Evolutionary conservation across 30 jellyfish, hydroid and myxozoan genomes (phyloP), one percentile per base, ranked within the genome.

Genomic region (Pseudorhiza aurosa): DNA sequence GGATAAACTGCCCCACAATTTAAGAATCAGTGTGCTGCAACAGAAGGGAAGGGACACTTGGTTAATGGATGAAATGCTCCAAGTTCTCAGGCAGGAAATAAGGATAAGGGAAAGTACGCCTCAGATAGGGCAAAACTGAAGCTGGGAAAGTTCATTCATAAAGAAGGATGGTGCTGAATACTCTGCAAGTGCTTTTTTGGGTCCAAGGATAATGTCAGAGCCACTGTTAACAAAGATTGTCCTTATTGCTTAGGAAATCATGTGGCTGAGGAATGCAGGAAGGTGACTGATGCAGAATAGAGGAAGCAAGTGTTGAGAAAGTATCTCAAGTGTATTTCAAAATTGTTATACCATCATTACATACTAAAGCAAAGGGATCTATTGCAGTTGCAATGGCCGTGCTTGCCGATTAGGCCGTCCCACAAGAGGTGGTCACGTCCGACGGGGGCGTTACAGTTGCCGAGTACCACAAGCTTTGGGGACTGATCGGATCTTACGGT

Each of bases 381-480:
- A 63, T 77, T 12, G 82, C 83, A 30, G 33, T 43, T 15, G 68
- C 83, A 7, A 7, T 60, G 39, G 37, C 18, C 55, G 90, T 28
- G 2, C 25, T 36, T n/a, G n/a, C n/a, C n/a, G n/a, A n/a, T n/a
- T n/a, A n/a, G n/a, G n/a, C n/a, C n/a, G n/a, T n/a, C n/a, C n/a
- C n/a, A n/a, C n/a, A n/a, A n/a, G n/a, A n/a, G n/a, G n/a, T n/a
- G n/a, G n/a, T n/a, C n/a, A n/a, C n/a, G 49, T 62, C 9, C 35
- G 22, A 24, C 72, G 69, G 25, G 62, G 28, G 40, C 35, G 36
- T 21, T 63, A 81, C 12, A 50, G 22, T 12, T 18, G 56, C 30
- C 49, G 25, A 75, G 37, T 55, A 30, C 10, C 18, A 39, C 47
- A 49, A 39, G 55, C 77, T 58, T 17, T 58, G 82, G 89, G 89